Evolutionary conservation across 2,888 invertebrate species (phyloP).

Genomic region (Rhagonycha lutea): DNA sequence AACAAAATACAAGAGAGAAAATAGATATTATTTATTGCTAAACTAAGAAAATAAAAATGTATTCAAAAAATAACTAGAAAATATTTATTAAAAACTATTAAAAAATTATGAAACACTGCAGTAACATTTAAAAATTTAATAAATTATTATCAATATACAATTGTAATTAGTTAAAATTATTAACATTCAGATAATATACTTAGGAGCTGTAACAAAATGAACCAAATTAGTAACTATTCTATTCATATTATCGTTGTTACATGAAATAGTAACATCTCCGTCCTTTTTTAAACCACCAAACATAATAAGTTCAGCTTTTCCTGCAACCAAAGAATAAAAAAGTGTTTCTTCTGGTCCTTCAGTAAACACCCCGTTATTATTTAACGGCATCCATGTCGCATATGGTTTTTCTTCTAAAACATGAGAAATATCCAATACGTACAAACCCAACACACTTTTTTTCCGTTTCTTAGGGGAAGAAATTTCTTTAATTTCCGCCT

Average conservation of each 20-base stretch:
- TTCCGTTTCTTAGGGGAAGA: conserved; percentile 62
- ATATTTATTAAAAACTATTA: conserved; percentile 13
- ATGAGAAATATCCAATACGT: conserved; percentile 82
- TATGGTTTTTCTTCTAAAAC: conserved; percentile 68
- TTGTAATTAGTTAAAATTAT: neutral
- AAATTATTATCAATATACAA: conserved; percentile 1
- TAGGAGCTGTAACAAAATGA: conserved; percentile 75
- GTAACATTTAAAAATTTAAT: conserved; percentile 6
- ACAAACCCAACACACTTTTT: conserved; percentile 74
- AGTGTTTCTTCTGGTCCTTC: conserved; percentile 87
- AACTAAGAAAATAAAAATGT: neutral
- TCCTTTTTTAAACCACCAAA: conserved; percentile 95
- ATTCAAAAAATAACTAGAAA: neutral
- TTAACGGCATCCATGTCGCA: conserved; percentile 71
- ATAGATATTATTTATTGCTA: neutral
- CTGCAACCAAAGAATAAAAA: conserved; percentile 85
- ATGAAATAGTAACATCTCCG: conserved; percentile 60
- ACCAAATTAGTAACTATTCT: conserved; percentile 78
- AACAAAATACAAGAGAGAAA: neutral
- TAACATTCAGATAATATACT: conserved; percentile 62
- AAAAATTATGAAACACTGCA: conserved; percentile 13
- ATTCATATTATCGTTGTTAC: conserved; percentile 54
- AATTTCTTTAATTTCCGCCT: conserved; percentile 6
- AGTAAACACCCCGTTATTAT: conserved; percentile 57
- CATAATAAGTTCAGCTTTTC: conserved; percentile 90